Conservation (phyloP, 2,888 invertebrate genomes). For the Balanococcus diminutus region DNA sequence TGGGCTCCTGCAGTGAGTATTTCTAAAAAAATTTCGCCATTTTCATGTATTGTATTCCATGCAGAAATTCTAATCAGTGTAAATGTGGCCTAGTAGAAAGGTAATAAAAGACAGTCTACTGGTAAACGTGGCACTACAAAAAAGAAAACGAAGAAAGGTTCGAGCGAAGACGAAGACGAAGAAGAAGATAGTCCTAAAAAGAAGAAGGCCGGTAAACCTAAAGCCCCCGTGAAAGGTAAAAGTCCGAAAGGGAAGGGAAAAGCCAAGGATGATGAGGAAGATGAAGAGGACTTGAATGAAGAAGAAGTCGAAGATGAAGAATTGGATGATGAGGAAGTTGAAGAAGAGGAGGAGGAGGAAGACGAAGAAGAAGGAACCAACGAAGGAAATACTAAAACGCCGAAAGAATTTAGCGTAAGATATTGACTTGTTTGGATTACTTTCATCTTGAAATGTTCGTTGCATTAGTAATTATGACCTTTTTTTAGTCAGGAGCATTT, state of each 20-base stretch:
- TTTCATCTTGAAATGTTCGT: not conserved
- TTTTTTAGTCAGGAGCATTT: constrained; percentile 70
- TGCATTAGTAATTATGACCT: constrained; percentile 53
- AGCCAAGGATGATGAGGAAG: constrained; percentile 55
- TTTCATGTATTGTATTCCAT: not conserved
- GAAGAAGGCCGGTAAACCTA: not conserved
- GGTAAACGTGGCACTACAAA: constrained; percentile 56
- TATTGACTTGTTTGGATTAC: not conserved
- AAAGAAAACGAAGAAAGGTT: constrained; percentile 48
- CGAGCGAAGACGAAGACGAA: constrained; percentile 56
- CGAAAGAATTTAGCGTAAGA: constrained; percentile 58
- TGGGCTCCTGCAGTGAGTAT: constrained; percentile 61
- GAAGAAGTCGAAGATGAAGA: constrained; percentile 57
- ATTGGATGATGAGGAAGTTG: constrained; percentile 56
- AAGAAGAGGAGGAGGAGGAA: constrained; percentile 57
- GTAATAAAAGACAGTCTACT: constrained; percentile 46
- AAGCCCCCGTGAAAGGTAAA: constrained; percentile 49
- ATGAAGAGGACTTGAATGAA: constrained; percentile 56
- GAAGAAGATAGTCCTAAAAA: constrained; percentile 54
- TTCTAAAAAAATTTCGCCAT: no score
- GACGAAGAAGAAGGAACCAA: constrained; percentile 56
- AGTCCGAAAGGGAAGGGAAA: constrained; percentile 43
- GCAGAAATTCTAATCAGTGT: not conserved
- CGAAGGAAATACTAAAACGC: constrained; percentile 56
- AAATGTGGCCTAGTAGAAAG: not conserved